Evolutionary conservation across 1,140 invertebrate species (phyloP), one percentile per base, ranked within the genome.

Genomic region (Drosophila watanabei): DNA sequence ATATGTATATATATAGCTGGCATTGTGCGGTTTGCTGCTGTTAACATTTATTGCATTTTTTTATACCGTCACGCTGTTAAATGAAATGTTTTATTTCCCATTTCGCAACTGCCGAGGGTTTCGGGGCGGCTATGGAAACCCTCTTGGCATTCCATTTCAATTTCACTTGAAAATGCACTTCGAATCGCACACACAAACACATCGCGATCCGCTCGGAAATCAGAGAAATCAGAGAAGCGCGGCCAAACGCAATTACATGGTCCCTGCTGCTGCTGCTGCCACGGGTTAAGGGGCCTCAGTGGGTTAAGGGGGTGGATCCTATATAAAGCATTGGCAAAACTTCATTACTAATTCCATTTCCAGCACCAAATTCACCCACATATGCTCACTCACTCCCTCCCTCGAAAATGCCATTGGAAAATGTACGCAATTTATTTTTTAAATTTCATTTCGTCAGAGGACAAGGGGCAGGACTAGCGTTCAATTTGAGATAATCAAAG

Each of bases 341-440:
- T 82, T 82, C 51, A 86, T 79, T 86, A 86, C 64, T 75, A 79
- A 81, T 85, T 81, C 73, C 52, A 56, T 79, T 79, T 79, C 62
- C 59, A 69, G 62, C 69, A 59, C 60, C 60, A 62, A 45, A 45
- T 20, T 43, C 20, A 62, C 54, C 48, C 61, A 69, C 80, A 63
- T 30, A 70, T 49, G 76, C 54, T 43, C 63, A 24, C 24, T 24
- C 24, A 24, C 28, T 13, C 11, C 16, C 20, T n/a, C 16, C 6
- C 30, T 11, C 10, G 46, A 43, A 33, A 75, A 24, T 37, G 46
- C 48, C 30, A 65, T 43, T 70, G 66, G 8, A 70, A 70, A 48
- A 43, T 59, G 52, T 49, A 51, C 43, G 70, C 70, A 73, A 73
- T 73, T 73, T 73, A 72, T 72, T 51, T 73, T 72, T 73, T n/a